phyloP scores from a whole-genome alignment of 1,140 invertebrate genomes.

The Bombus terrestris region DNA sequence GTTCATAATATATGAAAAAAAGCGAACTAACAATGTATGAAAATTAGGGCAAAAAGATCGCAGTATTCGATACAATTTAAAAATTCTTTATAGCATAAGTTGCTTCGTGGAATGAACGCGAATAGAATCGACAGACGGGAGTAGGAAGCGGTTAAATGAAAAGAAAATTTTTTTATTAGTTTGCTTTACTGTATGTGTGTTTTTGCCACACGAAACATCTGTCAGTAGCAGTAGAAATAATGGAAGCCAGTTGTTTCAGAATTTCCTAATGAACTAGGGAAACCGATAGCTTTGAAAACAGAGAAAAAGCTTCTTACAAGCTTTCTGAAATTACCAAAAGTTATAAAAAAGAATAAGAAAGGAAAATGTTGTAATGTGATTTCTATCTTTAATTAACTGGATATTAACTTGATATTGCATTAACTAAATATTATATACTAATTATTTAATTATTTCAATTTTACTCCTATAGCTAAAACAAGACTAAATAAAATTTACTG shows the following conservation, averaged over 20 bases:
- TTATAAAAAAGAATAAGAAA: neutral
- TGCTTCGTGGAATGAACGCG: slow-evolving; percentile 25
- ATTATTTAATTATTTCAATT: too few relatives aligned
- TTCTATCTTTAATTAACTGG: neutral
- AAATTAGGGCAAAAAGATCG: neutral
- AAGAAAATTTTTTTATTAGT: slow-evolving; percentile 56
- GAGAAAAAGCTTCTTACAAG: neutral
- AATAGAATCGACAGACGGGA: slow-evolving; percentile 47
- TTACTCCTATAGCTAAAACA: too few relatives aligned
- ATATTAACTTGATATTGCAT: too few relatives aligned
- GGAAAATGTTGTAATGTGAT: neutral
- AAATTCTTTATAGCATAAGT: neutral
- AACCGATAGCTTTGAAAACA: neutral
- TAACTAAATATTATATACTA: too few relatives aligned
- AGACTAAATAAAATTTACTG: too few relatives aligned
- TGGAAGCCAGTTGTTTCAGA: neutral
- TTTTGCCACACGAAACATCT: slow-evolving; percentile 7
- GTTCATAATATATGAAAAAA: too few relatives aligned
- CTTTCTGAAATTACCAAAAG: neutral
- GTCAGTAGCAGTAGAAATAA: neutral
- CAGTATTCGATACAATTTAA: neutral
- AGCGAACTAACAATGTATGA: neutral
- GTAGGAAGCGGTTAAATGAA: slow-evolving; percentile 47
- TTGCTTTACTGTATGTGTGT: neutral
- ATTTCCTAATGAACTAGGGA: neutral